phyloP scores from a whole-genome alignment of 2,888 invertebrate species.

The Chorisops tibialis region DNA sequence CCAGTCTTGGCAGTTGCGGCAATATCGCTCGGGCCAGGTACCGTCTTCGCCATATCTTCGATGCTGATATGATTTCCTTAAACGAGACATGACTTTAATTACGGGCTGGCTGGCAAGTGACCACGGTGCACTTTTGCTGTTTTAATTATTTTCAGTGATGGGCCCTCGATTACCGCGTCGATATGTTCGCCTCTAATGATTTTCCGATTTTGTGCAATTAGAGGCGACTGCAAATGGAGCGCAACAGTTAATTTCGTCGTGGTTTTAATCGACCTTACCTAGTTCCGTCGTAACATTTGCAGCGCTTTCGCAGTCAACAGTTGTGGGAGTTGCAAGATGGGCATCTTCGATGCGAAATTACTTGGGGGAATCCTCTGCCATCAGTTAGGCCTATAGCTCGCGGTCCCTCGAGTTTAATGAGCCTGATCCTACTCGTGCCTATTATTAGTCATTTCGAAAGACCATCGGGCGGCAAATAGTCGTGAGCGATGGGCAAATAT shows the following conservation, averaged over 20 bases:
- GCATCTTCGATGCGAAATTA: no score
- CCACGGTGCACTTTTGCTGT: not conserved
- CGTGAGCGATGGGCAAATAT: no score
- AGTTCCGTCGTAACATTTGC: not conserved
- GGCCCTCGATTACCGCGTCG: not conserved
- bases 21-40: not conserved
- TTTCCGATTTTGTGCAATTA: conserved; percentile 7
- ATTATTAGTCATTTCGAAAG: no score
- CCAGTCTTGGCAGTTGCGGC: not conserved
- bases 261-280: not conserved
- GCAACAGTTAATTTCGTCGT: not conserved
- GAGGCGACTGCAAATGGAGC: not conserved
- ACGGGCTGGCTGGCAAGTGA: not conserved
- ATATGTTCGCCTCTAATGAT: not conserved
- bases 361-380: no score
- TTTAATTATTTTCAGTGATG: conserved; percentile 15
- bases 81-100: conserved; percentile 20
- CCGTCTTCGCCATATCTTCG: not conserved
- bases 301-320: no score
- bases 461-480: no score
- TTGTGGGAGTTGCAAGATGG: no score
- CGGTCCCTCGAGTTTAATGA: no score
- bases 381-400: no score
- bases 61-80: conserved; percentile 6
- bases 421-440: no score